Conservation (phyloP, 2,113 vertebrate genomes). For the Heptranchias perlo region DNA sequence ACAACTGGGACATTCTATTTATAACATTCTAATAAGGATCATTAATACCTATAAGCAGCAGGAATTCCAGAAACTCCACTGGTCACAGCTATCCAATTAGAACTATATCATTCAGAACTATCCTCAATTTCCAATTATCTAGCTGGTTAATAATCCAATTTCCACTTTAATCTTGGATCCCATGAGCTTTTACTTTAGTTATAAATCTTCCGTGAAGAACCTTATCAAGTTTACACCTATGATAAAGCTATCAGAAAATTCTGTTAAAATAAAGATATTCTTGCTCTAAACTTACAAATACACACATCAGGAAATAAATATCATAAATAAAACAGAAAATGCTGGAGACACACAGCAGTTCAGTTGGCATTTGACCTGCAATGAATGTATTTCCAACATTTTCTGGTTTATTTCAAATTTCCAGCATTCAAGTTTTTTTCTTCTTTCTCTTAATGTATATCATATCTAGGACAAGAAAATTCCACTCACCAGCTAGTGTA, state of each 20-base stretch:
- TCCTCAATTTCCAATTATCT: neutral
- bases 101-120: neutral
- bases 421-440: neutral
- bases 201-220: neutral
- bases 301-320: neutral
- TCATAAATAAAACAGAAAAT: neutral
- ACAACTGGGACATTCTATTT: neutral
- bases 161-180: neutral
- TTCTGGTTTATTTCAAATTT: neutral
- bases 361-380: neutral
- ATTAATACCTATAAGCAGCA: neutral
- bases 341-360: neutral
- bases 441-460: neutral
- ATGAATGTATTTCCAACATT: neutral
- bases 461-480: neutral
- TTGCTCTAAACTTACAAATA: neutral
- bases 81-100: neutral
- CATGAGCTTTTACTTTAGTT: neutral
- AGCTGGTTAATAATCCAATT: conserved; percentile 1
- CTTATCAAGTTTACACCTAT: neutral
- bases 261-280: neutral
- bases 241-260: neutral
- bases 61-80: neutral
- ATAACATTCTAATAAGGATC: neutral
- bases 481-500: neutral